Base-by-base conservation (phyloP, 2,888 invertebrate species). In the Sturmia bella region DNA sequence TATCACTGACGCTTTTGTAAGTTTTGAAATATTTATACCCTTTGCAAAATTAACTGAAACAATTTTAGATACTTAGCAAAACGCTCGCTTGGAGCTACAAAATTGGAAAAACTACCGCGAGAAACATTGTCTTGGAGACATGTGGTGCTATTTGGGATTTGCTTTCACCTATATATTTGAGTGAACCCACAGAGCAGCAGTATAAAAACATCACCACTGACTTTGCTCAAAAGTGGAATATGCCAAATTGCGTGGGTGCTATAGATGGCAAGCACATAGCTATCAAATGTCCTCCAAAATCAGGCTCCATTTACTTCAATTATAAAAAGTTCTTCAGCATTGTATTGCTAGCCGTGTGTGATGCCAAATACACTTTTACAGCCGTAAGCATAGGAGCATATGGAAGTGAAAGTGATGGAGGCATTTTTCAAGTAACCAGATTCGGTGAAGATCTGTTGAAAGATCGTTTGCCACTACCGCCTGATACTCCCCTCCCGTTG, bases 41-140 rank as follows among this genome's bases (percentile, higher is more conserved):
- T 1, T 43, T 43, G 1, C 43, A 43, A 43, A n/a, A 43, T 43
- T 43, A 6, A 3, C 15, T 3, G 15, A 43, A 6, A 43, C 13
- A 39, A 2, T 0, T 12, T 39, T 0, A 39, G 2, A 3, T 39
- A 6, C 19, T 32, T 56, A 37, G 56, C 37, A 56, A 19, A 19
- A 39, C 56, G 17, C 15, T 17, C 3, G 37, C 56, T 57, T 57
- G 57, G 11, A 54, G 54, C 54, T n/a, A 54, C n/a, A 50, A 50
- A 21, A 50, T 50, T 19, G 50, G 50, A 50, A 19, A 21, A 13
- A 1, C 50, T 19, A 50, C 50, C 13, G 24, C 21, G 5, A 11
- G 50, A 50, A 50, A 50, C 19, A 50, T 50, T 6, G 11, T 50
- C 5, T 50, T 50, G 24, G 50, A 50, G 21, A 50, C 24, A 21